Percentiles rank a stretch among this genome's conserved stretches.
Conservation (phyloP, 2,888 invertebrate species). For the Andrena trimmerana region DNA sequence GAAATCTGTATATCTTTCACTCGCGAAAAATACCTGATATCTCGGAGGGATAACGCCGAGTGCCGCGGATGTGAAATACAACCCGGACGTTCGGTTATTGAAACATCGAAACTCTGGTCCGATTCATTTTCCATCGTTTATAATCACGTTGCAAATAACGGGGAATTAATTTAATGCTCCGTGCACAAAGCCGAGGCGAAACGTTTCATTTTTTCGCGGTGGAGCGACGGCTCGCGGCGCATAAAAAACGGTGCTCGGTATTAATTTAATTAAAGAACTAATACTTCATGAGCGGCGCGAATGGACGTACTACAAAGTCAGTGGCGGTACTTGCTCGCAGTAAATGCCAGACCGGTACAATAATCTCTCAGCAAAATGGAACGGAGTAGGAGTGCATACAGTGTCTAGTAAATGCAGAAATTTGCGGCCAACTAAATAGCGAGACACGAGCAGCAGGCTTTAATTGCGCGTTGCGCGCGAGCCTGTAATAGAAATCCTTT, state of each 20-base stretch:
- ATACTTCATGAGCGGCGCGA: constrained; percentile 37
- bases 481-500: constrained; percentile 36
- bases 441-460: constrained; percentile 31
- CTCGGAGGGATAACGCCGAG: not conserved
- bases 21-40: not conserved
- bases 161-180: constrained; percentile 13
- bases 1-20: not conserved
- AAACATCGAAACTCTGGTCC: too few species aligned
- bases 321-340: not conserved
- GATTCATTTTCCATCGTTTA: not conserved
- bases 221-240: not conserved
- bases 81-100: not conserved
- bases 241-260: not conserved
- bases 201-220: constrained; percentile 28
- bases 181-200: not conserved
- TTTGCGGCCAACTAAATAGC: constrained; percentile 46
- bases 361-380: constrained; percentile 27
- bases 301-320: not conserved
- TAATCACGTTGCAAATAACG: not conserved
- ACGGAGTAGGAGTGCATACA: not conserved
- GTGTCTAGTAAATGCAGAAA: constrained; percentile 42
- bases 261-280: constrained; percentile 49
- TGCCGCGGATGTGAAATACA: not conserved
- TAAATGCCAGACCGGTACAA: constrained; percentile 24
- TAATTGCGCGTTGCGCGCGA: constrained; percentile 21